phyloP scores from a whole-genome alignment of 2,888 invertebrate species.

The Oscheius sp. region DNA sequence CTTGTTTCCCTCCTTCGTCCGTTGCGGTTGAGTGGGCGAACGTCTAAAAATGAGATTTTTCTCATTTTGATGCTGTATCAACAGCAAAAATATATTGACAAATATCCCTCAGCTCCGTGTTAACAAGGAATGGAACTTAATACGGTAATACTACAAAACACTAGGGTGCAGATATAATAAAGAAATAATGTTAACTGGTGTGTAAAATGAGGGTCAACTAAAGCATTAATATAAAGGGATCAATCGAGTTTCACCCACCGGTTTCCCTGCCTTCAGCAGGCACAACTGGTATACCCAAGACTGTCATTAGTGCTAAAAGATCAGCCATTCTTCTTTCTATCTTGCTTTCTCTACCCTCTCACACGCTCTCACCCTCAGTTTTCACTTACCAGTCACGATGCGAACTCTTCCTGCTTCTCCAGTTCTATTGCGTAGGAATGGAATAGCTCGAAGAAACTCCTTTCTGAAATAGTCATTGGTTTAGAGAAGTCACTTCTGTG shows the following conservation, averaged over 20 bases:
- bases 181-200: not conserved
- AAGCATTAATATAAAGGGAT: no score
- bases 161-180: not conserved
- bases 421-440: slow-evolving; percentile 36
- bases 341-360: no score
- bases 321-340: no score
- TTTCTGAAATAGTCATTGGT: slow-evolving; percentile 49
- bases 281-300: slow-evolving; percentile 4
- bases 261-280: slow-evolving; percentile 7
- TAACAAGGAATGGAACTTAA: not conserved
- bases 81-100: not conserved
- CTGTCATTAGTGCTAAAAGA: slow-evolving; percentile 19
- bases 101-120: not conserved
- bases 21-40: not conserved
- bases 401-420: slow-evolving; percentile 18
- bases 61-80: not conserved
- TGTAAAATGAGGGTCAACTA: not conserved
- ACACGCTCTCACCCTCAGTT: no score
- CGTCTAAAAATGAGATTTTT: not conserved
- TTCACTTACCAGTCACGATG: slow-evolving; percentile 27
- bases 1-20: not conserved
- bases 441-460: slow-evolving; percentile 62
- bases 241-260: slow-evolving; percentile 3
- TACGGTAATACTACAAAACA: not conserved
- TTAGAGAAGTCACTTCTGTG: not conserved